Evolutionary conservation across 1,140 invertebrate species (phyloP).

Genomic region (Periplaneta americana): DNA sequence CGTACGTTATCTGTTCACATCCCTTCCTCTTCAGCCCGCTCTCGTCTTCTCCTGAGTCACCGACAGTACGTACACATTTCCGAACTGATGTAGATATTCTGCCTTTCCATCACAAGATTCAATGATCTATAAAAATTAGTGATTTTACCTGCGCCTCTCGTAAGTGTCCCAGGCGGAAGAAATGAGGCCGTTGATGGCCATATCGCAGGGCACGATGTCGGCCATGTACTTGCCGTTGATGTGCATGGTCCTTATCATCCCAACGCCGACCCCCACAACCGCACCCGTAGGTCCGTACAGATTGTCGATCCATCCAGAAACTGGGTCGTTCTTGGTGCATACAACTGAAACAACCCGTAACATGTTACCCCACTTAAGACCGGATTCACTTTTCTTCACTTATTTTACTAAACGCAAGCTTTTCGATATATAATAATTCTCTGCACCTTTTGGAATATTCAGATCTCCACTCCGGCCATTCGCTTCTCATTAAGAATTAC

Average conservation of each 20-base stretch:
- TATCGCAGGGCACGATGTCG: slow-evolving; percentile 81
- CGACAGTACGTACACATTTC: too few relatives aligned
- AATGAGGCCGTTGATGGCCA: slow-evolving; percentile 71
- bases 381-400: too few relatives aligned
- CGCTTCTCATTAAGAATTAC: too few relatives aligned
- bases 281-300: slow-evolving; percentile 56
- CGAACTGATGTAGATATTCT: background rate
- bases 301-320: slow-evolving; percentile 60
- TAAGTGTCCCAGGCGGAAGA: slow-evolving; percentile 65
- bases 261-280: slow-evolving; percentile 65
- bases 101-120: background rate
- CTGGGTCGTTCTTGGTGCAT: background rate
- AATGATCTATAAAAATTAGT: background rate
- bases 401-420: too few relatives aligned
- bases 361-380: too few relatives aligned
- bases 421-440: too few relatives aligned
- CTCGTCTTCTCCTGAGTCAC: too few relatives aligned
- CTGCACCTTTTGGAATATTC: too few relatives aligned
- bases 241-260: slow-evolving; percentile 65
- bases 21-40: too few relatives aligned
- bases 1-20: too few relatives aligned
- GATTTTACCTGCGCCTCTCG: background rate
- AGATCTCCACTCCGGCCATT: too few relatives aligned
- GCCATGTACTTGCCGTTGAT: slow-evolving; percentile 51
- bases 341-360: too few relatives aligned